Base-by-base conservation (phyloP, 2,113 vertebrate genomes). In the Tiliqua scincoides region DNA sequence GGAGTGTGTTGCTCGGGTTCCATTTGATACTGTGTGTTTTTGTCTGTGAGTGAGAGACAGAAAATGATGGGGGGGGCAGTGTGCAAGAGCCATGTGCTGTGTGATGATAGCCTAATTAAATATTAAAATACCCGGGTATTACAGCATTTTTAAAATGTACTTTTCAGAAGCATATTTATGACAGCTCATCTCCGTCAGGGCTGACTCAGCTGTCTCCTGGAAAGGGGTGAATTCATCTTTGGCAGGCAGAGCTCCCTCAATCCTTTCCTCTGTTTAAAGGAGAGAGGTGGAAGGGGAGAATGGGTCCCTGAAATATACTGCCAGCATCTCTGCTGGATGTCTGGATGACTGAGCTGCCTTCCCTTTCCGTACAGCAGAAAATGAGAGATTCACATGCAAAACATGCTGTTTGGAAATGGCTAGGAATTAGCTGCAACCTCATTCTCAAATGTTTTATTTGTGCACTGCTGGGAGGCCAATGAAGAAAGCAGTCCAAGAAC, bases 161-260 rank as follows among this genome's bases (percentile, higher is more conserved):
- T 81, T 86, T 86, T 86, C 85, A 81, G 85, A 80, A 81, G 70
- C 40, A 63, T 74, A 86, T 86, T 86, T 74, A 74, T 86, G 85
- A 81, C 70, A 81, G 78, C 40, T 81, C 67, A 72, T 79, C 78
- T 86, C 85, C 48, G 37, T 72, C 68, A 86, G 43, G 57, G 57
- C 85, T 86, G 85, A 86, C 59, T 86, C 85, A 86, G 78, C 85
- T 86, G 85, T 86, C 85, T 86, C 78, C 67, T 21, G 40, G 79
- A 86, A 86, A 86, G 59, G 59, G 59, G 59, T 86, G 85, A 81
- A 81, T 59, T 86, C 78, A 86, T 86, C 77, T 81, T 74, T 86
- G 85, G 43, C 78, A 86, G 57, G 76, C 76, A 79, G 30, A 72
- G 62, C 77, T 76, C 73, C 48, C 75, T 59, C 9, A 25, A 78